Evolutionary conservation across 1,140 invertebrate species (phyloP).

Genomic region (Drosophila navojoa): DNA sequence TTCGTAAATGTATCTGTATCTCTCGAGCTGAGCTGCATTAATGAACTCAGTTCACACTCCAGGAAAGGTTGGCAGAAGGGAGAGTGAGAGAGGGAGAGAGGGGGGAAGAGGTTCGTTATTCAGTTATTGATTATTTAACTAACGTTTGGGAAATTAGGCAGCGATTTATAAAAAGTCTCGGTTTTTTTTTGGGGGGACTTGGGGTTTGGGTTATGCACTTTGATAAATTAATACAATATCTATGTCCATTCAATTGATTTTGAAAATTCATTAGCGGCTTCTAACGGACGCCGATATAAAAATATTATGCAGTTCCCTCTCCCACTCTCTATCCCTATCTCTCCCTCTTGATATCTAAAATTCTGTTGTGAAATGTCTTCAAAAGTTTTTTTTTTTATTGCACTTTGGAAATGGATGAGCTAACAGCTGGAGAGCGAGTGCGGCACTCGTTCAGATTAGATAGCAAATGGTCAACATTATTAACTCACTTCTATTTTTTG

Average conservation of each 20-base stretch:
- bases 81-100: not conserved
- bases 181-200: not conserved
- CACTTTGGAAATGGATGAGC: constrained; percentile 77
- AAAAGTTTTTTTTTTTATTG: constrained; percentile 62
- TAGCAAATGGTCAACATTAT: constrained; percentile 59
- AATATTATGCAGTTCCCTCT: not conserved
- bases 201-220: constrained; percentile 58
- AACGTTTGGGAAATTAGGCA: constrained; percentile 77
- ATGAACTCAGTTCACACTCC: constrained; percentile 75
- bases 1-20: constrained; percentile 59
- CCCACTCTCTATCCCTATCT: not conserved
- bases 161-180: constrained; percentile 75
- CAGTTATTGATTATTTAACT: constrained; percentile 78
- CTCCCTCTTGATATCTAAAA: not conserved
- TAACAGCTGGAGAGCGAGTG: constrained; percentile 79
- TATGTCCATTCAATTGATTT: constrained; percentile 73
- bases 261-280: constrained; percentile 75
- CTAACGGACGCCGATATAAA: constrained; percentile 47
- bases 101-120: not conserved
- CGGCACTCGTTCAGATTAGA: constrained; percentile 72
- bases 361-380: constrained; percentile 42
- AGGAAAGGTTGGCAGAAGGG: not conserved
- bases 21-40: constrained; percentile 53
- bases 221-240: constrained; percentile 81
- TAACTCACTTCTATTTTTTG: constrained; percentile 4